Evolutionary conservation across 1,140 invertebrate genomes (phyloP), one percentile per base, ranked within the genome.

Genomic region (Drosophila teissieri): DNA sequence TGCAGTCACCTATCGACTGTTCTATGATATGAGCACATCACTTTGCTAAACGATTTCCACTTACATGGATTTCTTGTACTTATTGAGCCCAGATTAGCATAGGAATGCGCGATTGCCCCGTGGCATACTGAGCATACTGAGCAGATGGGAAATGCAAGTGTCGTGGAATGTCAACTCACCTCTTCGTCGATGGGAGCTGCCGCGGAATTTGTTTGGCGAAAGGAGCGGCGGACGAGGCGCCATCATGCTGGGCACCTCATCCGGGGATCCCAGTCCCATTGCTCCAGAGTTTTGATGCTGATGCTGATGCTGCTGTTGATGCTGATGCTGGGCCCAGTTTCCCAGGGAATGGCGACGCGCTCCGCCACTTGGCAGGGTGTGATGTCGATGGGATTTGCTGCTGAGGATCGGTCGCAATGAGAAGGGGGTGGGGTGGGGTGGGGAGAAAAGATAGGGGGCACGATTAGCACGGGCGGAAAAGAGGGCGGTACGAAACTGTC

Each of bases 171-270:
- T 24, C n/a, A 22, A 90, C 91, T 92, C 70, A 92, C 91, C 91
- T 81, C 84, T 70, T 79, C 90, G 49, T 27, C 85, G 80, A 70
- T 92, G 80, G 6, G 79, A 67, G 3, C 14, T 37, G 49, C 91
- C 81, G 36, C 91, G 91, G 61, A 91, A 91, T 80, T 91, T 92
- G 55, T 79, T 91, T 0, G 91, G 91, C 17, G 91, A 92, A 14
- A 89, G 57, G 4, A 91, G 42, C 0, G 91, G 91, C 8, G 91
- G 91, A 11, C 90, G 78, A 8, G 91, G 91, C 2, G 91, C 91
- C 80, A 92, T 64, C 89, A 92, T 91, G 72, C 73, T 90, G 53
- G 91, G 91, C 73, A 92, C 91, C 79, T 92, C 91, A 80, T 92
- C 91, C 68, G 90, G 84, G 15, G 85, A 79, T 14, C 80, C 79